Base-by-base conservation (phyloP, 2,888 invertebrate genomes). In the Priocnemis perturbator region DNA sequence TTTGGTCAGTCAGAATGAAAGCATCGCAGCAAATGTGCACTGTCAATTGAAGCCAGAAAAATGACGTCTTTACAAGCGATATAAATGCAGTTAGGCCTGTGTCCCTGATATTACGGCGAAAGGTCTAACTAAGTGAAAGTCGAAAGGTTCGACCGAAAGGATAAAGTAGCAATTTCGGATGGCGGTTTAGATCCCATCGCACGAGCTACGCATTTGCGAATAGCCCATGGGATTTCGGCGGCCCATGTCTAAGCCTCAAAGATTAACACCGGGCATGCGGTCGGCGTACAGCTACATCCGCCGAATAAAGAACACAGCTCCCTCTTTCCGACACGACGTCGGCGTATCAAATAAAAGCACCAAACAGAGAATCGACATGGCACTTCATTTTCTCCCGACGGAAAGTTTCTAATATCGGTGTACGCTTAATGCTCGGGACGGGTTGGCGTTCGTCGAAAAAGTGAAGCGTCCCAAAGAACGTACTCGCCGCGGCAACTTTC, bases 151-250 rank as follows among this genome's bases (percentile, higher is more conserved):
- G 62, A 57, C 60, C 53, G 63, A 69, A 67, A 64, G 65, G 71
- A 3, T 37, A 11, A 37, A 37, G 11, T 37, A 37, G 7, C 37
- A 37, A 37, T 37, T 3, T 37, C 7, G 37, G 4, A 9, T 3
- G 37, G 37, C 1, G 14, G 37, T n/a, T 1, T n/a, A 44, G 74
- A 79, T 81, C 66, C 70, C 72, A 63, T 68, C 55, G 72, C 70
- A 66, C 77, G 68, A 79, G 72, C 74, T 71, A 74, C 77, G 81
- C 73, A 82, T 81, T 76, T 74, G 73, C 76, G 81, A 84, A 81
- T 81, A 76, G 81, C 81, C 83, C 70, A 63, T 71, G 81, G 85
- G 86, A 86, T 85, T 86, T 81, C 71, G 74, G 67, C 74, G 17
- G 50, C 80, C 77, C 76, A 67, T 61, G 61, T 71, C 71, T 81